Evolutionary conservation across 64 coral and sea anemone species (phyloP).

Genomic region (Stichodactyla helianthus): DNA sequence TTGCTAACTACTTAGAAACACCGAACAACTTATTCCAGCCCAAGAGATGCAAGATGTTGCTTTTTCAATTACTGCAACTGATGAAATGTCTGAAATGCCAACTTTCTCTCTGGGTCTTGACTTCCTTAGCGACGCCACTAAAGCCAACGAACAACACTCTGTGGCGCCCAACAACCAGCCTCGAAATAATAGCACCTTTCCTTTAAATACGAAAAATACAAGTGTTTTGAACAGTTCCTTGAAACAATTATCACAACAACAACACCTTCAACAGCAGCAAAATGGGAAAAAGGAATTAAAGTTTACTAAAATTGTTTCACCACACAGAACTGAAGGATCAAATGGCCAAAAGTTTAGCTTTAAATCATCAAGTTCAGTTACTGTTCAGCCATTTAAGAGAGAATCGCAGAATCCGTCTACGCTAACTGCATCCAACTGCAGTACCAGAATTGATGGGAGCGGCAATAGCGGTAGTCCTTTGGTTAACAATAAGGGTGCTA

Average conservation of each 20-base stretch:
- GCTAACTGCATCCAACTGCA: too few relatives aligned
- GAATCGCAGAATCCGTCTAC: neutral
- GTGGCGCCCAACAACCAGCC: neutral
- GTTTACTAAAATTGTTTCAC: neutral
- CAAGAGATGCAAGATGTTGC: conserved; percentile 60
- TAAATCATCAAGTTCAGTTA: neutral
- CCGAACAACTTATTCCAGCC: neutral
- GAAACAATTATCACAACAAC: neutral
- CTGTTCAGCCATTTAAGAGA: neutral
- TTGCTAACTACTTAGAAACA: neutral
- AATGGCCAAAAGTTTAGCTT: neutral
- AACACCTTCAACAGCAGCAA: neutral
- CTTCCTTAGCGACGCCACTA: conserved; percentile 29
- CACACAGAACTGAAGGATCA: neutral
- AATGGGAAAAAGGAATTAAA: neutral
- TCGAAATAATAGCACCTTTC: neutral
- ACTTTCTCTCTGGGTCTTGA: conserved; percentile 74
- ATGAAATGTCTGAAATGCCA: conserved; percentile 65
- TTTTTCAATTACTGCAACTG: conserved; percentile 64
- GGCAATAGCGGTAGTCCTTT: neutral
- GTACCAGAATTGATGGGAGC: neutral
- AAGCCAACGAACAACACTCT: neutral
- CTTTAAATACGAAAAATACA: neutral
- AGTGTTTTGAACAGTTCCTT: neutral
- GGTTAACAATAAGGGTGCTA: neutral